Base-by-base conservation (phyloP, 2,888 invertebrate species). In the Cephus spinipes region DNA sequence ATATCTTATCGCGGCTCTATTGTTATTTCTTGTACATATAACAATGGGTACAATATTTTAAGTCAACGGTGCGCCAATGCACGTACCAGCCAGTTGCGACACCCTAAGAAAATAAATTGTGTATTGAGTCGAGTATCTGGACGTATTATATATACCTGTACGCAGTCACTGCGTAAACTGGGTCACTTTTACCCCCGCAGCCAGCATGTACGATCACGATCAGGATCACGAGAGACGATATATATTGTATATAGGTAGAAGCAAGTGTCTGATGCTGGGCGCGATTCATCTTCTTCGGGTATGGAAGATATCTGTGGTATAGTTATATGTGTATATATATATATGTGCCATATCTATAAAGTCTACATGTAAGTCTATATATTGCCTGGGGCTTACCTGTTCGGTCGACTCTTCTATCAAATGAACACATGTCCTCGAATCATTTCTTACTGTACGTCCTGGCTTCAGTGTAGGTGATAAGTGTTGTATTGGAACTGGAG, bases 171-270 rank as follows among this genome's bases (percentile, higher is more conserved):
- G 55, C 55, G 55, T 55, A 55, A 88, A 87, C 85, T 88, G 83
- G 88, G 88, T 86, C 88, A 86, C 86, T 88, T 86, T 88, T 87
- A 87, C 86, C 87, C 87, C 85, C 83, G 81, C 82, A 84, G 85
- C 55, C 55, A 55, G 55, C 71, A 71, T 33, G 71, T 33, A 71
- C 85, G 80, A 82, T 77, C 81, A 78, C 76, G 81, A 87, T 85
- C 81, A 79, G 76, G 84, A 85, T 85, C 85, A 55, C 79, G 83
- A 85, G 83, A 85, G 32, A 32, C 71, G 71, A 71, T 23, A 33
- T 71, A 31, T 32, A 12, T 30, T 33, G 32, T 71, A 71, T 71
- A 71, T 33, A 31, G 71, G 32, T 33, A 32, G 55, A 55, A 55
- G 55, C 55, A 55, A 55, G 55, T 55, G 55, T 55, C 31, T 71